phyloP scores from a whole-genome alignment of 2,888 invertebrate species.

The Pristionchus maxplancki region DNA sequence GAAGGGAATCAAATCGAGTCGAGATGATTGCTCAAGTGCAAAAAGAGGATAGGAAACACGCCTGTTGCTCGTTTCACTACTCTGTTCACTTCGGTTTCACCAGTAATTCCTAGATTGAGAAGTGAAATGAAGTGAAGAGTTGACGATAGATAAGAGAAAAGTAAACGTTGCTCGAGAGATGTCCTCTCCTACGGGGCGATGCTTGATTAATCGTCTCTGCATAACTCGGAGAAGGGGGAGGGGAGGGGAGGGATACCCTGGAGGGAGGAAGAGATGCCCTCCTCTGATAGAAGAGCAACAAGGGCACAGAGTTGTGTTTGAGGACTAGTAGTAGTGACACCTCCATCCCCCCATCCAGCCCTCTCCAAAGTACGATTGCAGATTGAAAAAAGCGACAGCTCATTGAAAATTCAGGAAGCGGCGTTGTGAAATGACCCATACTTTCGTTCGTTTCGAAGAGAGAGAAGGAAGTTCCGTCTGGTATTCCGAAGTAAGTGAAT shows the following conservation, averaged over 20 bases:
- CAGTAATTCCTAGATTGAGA: neutral
- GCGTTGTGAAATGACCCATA: neutral
- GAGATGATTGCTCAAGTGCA: slow-evolving; percentile 27
- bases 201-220: slow-evolving; percentile 40
- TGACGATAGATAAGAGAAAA: neutral
- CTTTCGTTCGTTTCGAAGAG: neutral
- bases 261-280: slow-evolving; percentile 21
- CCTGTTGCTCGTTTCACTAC: neutral
- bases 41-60: slow-evolving; percentile 30
- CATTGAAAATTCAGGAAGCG: slow-evolving; percentile 39
- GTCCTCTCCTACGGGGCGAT: neutral
- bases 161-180: slow-evolving; percentile 17
- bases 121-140: neutral
- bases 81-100: neutral
- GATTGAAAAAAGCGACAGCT: neutral
- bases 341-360: neutral
- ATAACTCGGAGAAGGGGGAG: slow-evolving; percentile 21
- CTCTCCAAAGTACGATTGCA: neutral
- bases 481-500: neutral
- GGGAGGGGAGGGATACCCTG: neutral
- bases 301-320: slow-evolving; percentile 7
- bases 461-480: neutral
- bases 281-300: slow-evolving; percentile 29
- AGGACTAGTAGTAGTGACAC: slow-evolving; percentile 46
- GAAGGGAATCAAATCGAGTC: slow-evolving; percentile 8